phyloP scores from a whole-genome alignment of 2,113 vertebrate genomes.

The Oxygymnocypris stewartii region DNA sequence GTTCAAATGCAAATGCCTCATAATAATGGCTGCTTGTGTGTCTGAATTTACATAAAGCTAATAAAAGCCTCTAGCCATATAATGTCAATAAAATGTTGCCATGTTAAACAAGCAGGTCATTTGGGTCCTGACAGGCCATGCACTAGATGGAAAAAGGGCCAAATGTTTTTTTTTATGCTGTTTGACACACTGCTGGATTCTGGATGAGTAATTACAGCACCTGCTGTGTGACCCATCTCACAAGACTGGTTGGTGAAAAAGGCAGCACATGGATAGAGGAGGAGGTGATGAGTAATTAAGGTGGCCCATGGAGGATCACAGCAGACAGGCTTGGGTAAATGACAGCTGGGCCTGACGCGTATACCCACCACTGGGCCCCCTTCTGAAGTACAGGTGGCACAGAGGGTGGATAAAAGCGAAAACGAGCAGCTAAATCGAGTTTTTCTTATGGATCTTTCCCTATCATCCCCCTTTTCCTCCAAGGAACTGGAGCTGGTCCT shows the following conservation, averaged over 20 bases:
- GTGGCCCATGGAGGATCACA: constrained; percentile 27
- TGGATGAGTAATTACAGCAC: constrained; percentile 46
- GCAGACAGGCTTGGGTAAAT: constrained; percentile 35
- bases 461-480: neutral
- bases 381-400: constrained; percentile 29
- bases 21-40: neutral
- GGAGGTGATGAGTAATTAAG: constrained; percentile 56
- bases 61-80: neutral
- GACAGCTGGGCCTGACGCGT: constrained; percentile 28
- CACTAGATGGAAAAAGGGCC: neutral
- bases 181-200: constrained; percentile 8
- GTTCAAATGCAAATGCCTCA: neutral
- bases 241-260: constrained; percentile 32
- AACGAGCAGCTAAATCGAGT: constrained; percentile 54
- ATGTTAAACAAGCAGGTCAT: neutral
- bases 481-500: neutral
- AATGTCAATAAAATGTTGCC: neutral
- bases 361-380: constrained; percentile 1
- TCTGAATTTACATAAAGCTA: neutral
- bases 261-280: constrained; percentile 3
- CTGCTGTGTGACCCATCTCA: constrained; percentile 34
- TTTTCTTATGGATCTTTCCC: constrained; percentile 37
- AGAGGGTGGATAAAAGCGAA: constrained; percentile 37
- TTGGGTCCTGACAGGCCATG: neutral
- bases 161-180: neutral